These are phyloP conservation scores for Hucho hucho DNA, from an alignment of 2,113 vertebrate genomes.

Conservation along the genomic window DNA sequence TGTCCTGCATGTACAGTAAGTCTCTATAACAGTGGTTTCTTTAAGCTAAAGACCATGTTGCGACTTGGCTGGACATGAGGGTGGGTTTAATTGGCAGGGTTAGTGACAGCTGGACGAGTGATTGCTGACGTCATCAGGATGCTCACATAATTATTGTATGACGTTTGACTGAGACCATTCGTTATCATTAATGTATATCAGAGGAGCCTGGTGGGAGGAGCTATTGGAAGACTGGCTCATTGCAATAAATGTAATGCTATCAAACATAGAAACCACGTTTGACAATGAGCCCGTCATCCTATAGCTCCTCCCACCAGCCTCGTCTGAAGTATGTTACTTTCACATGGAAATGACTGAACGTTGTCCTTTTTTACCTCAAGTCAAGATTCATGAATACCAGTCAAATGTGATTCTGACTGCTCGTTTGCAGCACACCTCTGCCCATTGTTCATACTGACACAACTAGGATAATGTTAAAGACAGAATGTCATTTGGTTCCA, in stretches of 20 bases:
- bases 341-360: not conserved
- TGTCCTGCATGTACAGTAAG: not conserved
- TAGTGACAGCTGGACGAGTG: not conserved
- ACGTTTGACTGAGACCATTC: not conserved
- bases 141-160: not conserved
- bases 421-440: not conserved
- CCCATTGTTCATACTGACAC: conserved; percentile 53
- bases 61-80: not conserved
- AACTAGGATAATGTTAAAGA: conserved; percentile 61
- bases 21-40: not conserved
- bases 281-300: too few relatives aligned
- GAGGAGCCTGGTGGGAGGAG: too few relatives aligned
- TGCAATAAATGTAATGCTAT: too few relatives aligned
- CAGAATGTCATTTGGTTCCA: conserved; percentile 67
- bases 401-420: not conserved
- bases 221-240: too few relatives aligned
- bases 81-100: not conserved
- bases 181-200: not conserved
- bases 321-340: not conserved
- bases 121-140: not conserved
- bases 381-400: not conserved
- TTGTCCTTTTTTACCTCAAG: not conserved
- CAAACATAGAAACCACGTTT: too few relatives aligned
- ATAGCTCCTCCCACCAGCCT: too few relatives aligned
- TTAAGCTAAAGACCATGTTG: not conserved